phyloP scores from a whole-genome alignment of 2,888 invertebrate species.

The Nipponacmea schrenckii region DNA sequence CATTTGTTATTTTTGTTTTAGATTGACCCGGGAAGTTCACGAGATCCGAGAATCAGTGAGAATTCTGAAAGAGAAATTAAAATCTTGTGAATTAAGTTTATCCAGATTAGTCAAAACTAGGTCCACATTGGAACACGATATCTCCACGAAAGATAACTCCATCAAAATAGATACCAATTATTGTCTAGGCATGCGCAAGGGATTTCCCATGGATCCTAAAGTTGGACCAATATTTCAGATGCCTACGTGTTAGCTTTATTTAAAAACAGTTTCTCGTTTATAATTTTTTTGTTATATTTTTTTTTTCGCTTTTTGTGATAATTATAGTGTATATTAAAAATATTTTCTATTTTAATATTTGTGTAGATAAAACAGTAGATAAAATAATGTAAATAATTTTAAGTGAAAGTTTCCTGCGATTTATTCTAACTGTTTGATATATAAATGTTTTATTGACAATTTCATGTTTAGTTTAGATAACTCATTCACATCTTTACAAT shows the following conservation, averaged over 20 bases:
- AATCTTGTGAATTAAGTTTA: conserved; percentile 69
- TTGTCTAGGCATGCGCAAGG: conserved; percentile 89
- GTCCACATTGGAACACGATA: conserved; percentile 85
- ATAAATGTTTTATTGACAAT: no score
- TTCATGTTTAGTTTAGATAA: no score
- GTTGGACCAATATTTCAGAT: conserved; percentile 67
- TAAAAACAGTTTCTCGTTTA: neutral
- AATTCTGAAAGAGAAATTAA: conserved; percentile 82
- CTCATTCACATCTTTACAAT: no score
- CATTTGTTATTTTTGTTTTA: conserved; percentile 62
- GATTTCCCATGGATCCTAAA: conserved; percentile 78
- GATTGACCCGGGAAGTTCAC: conserved; percentile 85
- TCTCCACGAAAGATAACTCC: conserved; percentile 86
- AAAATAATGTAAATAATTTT: no score
- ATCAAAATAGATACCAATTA: conserved; percentile 92
- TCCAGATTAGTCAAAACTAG: conserved; percentile 80
- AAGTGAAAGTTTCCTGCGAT: no score
- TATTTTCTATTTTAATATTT: no score
- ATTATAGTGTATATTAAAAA: no score
- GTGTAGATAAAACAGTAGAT: no score
- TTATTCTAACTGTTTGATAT: no score
- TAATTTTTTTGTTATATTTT: neutral
- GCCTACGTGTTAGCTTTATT: conserved; percentile 50
- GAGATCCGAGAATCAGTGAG: conserved; percentile 87
- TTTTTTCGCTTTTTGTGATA: no score